Conservation (phyloP, 2,888 invertebrate species). For the Serrognathus titanus region DNA sequence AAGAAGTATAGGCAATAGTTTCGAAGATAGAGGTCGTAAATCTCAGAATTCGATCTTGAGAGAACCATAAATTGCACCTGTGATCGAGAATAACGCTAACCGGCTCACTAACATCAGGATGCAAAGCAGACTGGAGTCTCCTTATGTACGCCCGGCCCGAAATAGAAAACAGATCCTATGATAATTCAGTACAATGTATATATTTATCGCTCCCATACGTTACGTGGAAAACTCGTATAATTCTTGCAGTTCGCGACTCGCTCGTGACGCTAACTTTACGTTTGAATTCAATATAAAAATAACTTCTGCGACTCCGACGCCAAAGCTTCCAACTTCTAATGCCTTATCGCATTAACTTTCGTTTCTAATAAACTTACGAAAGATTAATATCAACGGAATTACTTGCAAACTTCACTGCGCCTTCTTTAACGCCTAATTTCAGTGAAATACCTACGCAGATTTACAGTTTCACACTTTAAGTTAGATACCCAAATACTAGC, state of each 20-base stretch:
- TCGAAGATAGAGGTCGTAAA: slow-evolving; percentile 49
- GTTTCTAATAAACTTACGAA: slow-evolving; percentile 13
- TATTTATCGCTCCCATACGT: slow-evolving; percentile 39
- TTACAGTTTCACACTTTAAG: too few species aligned
- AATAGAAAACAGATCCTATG: slow-evolving; percentile 41
- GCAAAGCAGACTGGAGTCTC: slow-evolving; percentile 34
- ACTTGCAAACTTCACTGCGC: slow-evolving; percentile 11
- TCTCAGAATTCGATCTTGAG: slow-evolving; percentile 50
- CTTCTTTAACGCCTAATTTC: too few species aligned
- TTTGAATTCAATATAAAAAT: neutral
- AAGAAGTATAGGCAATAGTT: slow-evolving; percentile 50
- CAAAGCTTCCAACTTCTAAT: slow-evolving; percentile 6
- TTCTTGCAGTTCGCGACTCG: too few species aligned
- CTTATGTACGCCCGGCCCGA: slow-evolving; percentile 25
- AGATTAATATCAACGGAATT: slow-evolving; percentile 17
- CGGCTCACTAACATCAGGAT: slow-evolving; percentile 39
- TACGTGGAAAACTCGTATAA: slow-evolving; percentile 3
- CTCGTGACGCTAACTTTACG: neutral
- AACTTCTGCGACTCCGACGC: neutral
- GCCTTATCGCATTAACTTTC: slow-evolving; percentile 10
- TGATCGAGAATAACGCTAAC: slow-evolving; percentile 45
- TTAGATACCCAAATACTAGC: too few species aligned
- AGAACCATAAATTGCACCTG: slow-evolving; percentile 51
- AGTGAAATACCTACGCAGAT: too few species aligned
- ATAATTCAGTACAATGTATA: slow-evolving; percentile 43